A percentile compares a stretch with the other conserved stretches of the same genome.
phyloP scores from a whole-genome alignment of 2,797 vertebrate species.

The Thalassophryne amazonica region DNA sequence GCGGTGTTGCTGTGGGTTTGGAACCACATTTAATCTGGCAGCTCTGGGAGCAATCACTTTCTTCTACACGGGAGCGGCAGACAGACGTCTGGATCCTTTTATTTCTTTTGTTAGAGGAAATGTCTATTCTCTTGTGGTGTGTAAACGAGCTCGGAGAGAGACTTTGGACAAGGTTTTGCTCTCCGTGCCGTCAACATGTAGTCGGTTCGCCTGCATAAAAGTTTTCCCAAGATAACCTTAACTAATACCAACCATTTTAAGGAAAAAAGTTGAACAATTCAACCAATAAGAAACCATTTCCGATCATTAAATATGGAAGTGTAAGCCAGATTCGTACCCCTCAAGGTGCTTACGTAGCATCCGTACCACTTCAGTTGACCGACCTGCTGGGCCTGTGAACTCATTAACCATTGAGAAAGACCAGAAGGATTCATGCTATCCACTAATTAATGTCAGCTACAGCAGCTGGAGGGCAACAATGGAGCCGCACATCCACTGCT shows the following conservation, averaged over 20 bases:
- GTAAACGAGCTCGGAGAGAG: slow-evolving; percentile 35
- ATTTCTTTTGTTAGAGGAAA: slow-evolving; percentile 72
- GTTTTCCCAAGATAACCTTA: too few species aligned
- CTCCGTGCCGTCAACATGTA: not conserved
- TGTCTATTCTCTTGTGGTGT: slow-evolving; percentile 63
- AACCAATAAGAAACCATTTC: not conserved
- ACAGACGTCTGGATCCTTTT: slow-evolving; percentile 66
- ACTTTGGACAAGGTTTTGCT: slow-evolving; percentile 21
- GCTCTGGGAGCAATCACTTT: slow-evolving; percentile 79
- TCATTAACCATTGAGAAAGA: slow-evolving; percentile 63
- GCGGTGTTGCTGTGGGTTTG: slow-evolving; percentile 71
- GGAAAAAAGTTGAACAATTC: too few species aligned
- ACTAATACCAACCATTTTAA: too few species aligned
- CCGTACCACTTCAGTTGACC: slow-evolving; percentile 35
- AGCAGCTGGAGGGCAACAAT: slow-evolving; percentile 73
- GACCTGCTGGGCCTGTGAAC: slow-evolving; percentile 51
- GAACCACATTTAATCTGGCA: slow-evolving; percentile 75
- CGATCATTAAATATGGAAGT: not conserved
- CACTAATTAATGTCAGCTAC: slow-evolving; percentile 75
- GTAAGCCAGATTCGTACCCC: not conserved
- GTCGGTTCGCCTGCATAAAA: too few species aligned
- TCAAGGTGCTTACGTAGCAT: slow-evolving; percentile 20
- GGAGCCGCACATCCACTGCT: slow-evolving; percentile 51
- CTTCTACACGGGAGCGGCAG: slow-evolving; percentile 56
- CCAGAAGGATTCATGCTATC: slow-evolving; percentile 57